Conservation (phyloP, 2,888 invertebrate species). For the Oegoconia quadripuncta region DNA sequence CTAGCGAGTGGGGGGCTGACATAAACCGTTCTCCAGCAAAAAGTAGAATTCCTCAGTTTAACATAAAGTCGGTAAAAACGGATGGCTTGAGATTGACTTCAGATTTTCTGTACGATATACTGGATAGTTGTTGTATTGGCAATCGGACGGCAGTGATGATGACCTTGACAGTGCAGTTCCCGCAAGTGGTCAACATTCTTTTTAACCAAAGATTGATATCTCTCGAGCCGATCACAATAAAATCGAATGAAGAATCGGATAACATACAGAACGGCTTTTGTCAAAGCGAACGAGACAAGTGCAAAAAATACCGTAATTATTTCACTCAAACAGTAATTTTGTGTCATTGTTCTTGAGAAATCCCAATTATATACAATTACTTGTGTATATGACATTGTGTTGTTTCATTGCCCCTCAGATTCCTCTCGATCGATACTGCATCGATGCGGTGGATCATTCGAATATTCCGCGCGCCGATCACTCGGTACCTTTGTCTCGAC, state of each 20-base stretch:
- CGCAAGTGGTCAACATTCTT: slow-evolving; percentile 4
- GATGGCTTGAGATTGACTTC: slow-evolving; percentile 25
- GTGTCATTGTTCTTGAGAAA: slow-evolving; percentile 76
- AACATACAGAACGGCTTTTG: slow-evolving; percentile 42
- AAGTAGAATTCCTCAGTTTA: slow-evolving; percentile 50
- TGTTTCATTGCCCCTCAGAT: slow-evolving; percentile 42
- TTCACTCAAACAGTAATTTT: slow-evolving; percentile 72
- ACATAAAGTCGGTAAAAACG: slow-evolving; percentile 45
- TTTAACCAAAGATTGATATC: slow-evolving; percentile 4
- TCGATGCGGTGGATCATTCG: slow-evolving; percentile 58
- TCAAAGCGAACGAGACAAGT: slow-evolving; percentile 53
- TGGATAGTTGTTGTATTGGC: slow-evolving; percentile 8
- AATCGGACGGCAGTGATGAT: slow-evolving; percentile 7
- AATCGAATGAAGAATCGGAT: slow-evolving; percentile 44
- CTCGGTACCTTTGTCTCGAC: slow-evolving; percentile 32
- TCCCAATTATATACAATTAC: slow-evolving; percentile 79
- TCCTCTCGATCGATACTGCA: slow-evolving; percentile 64
- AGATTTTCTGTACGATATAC: slow-evolving; percentile 31
- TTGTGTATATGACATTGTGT: slow-evolving; percentile 73
- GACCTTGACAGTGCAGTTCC: slow-evolving; percentile 4
- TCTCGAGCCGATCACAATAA: slow-evolving; percentile 19
- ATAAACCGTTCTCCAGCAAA: slow-evolving; percentile 60
- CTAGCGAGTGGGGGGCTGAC: slow-evolving; percentile 66
- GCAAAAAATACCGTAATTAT: slow-evolving; percentile 70
- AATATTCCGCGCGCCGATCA: slow-evolving; percentile 46